Percentiles rank a stretch among this genome's conserved stretches.
phyloP scores from a whole-genome alignment of 2,113 vertebrate species.

The Melanotaenia duboulayi region DNA sequence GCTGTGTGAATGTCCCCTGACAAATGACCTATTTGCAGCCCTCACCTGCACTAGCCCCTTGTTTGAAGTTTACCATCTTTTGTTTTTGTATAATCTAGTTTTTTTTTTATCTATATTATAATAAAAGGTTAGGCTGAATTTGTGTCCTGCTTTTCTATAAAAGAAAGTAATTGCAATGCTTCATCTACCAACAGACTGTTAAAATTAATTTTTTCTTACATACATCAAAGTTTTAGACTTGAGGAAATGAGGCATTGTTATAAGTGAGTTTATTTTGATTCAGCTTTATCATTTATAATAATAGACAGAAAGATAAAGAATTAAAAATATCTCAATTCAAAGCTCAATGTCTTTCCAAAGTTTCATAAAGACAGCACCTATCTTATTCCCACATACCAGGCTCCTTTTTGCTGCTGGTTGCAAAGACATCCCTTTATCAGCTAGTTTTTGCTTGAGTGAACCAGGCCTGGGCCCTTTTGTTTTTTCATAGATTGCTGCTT shows the following conservation, averaged over 20 bases:
- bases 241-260: background rate
- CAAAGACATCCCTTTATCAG: constrained; percentile 93
- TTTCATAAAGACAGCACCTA: constrained; percentile 86
- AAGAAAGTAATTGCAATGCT: no score
- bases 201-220: background rate
- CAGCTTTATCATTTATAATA: background rate
- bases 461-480: constrained; percentile 88
- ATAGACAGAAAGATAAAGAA: constrained; percentile 46
- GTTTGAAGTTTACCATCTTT: background rate
- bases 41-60: background rate
- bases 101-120: no score
- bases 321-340: constrained; percentile 62
- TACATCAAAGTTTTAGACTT: background rate
- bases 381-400: constrained; percentile 91
- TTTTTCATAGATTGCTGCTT: constrained; percentile 93
- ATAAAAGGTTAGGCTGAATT: no score
- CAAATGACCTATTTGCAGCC: constrained; percentile 2
- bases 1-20: background rate
- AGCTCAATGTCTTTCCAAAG: constrained; percentile 79
- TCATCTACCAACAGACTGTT: background rate
- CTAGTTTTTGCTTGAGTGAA: constrained; percentile 93
- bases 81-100: no score
- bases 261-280: background rate
- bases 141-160: no score
- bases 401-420: constrained; percentile 85